Evolutionary conservation across 2,888 invertebrate genomes (phyloP).

Genomic region (Leptinotarsa haldemani): DNA sequence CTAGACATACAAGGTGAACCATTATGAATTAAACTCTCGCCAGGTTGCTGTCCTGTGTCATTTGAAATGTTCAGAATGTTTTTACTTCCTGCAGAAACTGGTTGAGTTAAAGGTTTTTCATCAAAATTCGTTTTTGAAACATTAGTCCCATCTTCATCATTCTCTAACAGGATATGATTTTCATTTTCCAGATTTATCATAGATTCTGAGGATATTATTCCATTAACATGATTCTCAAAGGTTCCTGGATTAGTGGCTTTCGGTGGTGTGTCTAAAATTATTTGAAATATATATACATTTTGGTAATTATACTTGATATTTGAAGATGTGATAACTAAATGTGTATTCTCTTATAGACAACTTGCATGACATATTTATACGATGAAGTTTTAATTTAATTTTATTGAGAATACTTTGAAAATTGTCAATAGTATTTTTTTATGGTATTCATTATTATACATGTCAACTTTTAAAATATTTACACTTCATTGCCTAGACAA

Average conservation of each 20-base stretch:
- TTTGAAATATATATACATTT: conserved; percentile 4
- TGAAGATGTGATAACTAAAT: background rate
- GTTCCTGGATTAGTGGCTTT: conserved; percentile 12
- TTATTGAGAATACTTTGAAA: background rate
- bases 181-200: background rate
- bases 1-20: background rate
- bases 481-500: no score
- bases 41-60: background rate
- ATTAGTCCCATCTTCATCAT: background rate
- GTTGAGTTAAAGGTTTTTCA: background rate
- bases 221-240: background rate
- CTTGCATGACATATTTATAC: background rate
- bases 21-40: background rate
- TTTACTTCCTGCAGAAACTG: background rate
- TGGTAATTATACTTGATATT: background rate
- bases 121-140: background rate
- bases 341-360: conserved; percentile 8
- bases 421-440: no score
- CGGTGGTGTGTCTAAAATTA: background rate
- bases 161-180: background rate
- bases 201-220: conserved; percentile 1
- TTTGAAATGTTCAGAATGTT: background rate
- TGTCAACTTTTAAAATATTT: no score
- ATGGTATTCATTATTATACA: no score
- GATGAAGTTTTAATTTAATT: background rate